Base-by-base conservation (phyloP, 1,140 invertebrate genomes). In the Drosophila erecta region DNA sequence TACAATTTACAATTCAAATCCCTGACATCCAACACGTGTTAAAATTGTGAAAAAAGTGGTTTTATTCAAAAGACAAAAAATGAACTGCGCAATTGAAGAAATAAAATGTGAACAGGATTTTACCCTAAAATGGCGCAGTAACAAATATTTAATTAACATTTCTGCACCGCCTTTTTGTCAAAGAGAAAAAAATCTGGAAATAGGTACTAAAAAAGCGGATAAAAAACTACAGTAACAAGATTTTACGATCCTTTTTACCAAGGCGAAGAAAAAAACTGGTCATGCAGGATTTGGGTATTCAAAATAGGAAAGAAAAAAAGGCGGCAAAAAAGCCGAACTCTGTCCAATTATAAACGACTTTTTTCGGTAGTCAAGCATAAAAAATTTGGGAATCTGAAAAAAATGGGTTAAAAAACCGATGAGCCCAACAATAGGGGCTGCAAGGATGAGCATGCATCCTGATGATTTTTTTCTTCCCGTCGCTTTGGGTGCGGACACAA, bases 331-430 rank as follows among this genome's bases (percentile, higher is more conserved):
- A 76, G 53, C 41, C 47, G 49, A 67, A 64, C 61, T 57, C 71
- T 35, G 24, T 46, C 69, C 72, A 89, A 89, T 89, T 89, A 89
- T 80, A 89, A 83, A 89, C 84, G 76, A 80, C 72, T 87, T 87
- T 86, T 89, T 84, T 65, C 72, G 77, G 75, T 87, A 87, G 79
- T 70, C 83, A 87, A 83, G 84, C 83, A 86, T 89, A 87, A 86
- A 86, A 86, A 87, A 89, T 74, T 62, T 51, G 41, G 50, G 65
- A 69, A 59, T 33, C 62, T 27, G 17, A 20, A 70, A 84, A 85
- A 86, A 89, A 89, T 77, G 66, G 84, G 79, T 69, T 83, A 80
- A 87, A 87, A 87, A 86, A 81, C 24, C 43, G 73, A 57, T 41
- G 64, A 44, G 56, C 37, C 37, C 30, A 50, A 70, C 51, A 70